Base-by-base conservation (phyloP, 2,888 invertebrate species). In the Balanococcus diminutus region DNA sequence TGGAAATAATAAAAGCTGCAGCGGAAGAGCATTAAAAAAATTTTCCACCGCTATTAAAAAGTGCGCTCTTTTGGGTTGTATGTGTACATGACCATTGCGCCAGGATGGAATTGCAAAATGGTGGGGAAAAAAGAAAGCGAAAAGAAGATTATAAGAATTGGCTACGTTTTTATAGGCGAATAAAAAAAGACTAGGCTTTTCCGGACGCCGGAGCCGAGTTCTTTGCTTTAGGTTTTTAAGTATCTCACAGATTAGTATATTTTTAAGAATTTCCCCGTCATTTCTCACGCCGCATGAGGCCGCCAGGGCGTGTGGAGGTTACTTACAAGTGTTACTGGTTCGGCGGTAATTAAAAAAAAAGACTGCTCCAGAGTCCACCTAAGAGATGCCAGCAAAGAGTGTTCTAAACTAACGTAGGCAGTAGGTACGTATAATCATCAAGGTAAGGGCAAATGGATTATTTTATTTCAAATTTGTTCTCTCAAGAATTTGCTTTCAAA, bases 121-220 rank as follows among this genome's bases (percentile, higher is more conserved):
- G 75, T 19, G 36, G 75, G 19, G 32, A 32, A 72, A 46, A 46
- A 67, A 67, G 16, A 31, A 67, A 67, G 19, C 14, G 67, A 67
- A 67, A 67, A 67, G 67, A 79, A 79, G 75, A 79, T 79, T 79
- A 79, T 79, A 79, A 79, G 36, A 79, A 79, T 79, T 36, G 75
- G 36, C 75, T 32, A 36, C 36, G 36, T 25, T 79, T 79, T 79
- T 79, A 79, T 36, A 36, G 75, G 19, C 75, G 31, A 36, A 79
- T 75, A 75, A 79, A 56, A n/a, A 72, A 72, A 28, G 72, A 79
- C 75, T 79, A 67, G 75, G 75, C 16, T 79, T 79, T 79, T 36
- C 36, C 75, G n/a, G n/a, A n/a, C n/a, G 75, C 19, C 36, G 36
- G 19, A 56, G 19, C 56, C 22, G 22, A 36, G 75, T 36, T 79